Evolutionary conservation across 2,113 vertebrate species (phyloP), one percentile per base, ranked within the genome.

Genomic region (Rhynchomys soricoides): DNA sequence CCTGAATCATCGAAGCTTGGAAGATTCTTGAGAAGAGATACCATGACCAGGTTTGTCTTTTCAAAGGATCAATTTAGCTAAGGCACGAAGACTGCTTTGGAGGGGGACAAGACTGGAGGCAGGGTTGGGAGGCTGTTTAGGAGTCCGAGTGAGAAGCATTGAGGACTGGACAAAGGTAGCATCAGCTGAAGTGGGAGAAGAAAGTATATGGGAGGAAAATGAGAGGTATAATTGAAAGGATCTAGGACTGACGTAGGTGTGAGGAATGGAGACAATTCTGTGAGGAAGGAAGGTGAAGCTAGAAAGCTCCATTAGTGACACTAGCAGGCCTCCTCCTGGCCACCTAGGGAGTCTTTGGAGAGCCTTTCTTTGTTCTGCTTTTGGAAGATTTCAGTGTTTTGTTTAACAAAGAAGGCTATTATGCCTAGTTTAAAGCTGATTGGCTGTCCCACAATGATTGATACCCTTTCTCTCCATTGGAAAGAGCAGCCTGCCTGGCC

Each of bases 321-420:
- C 22, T 57, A 91, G 40, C 87, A 90, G 0, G 6, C 68, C 71
- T 95, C 79, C 26, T 79, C 16, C 74, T 94, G 55, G 37, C 21
- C 43, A 73, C 74, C 48, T 95, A 95, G 68, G 31, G 89, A 92
- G 50, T 90, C 52, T 95, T 95, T 95, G 86, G 79, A 86, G 50
- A 96, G 68, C 48, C 70, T 89, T 83, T 95, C 95, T 97, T 95
- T 96, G 91, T 96, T 96, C 64, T 91, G 73, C 94, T 70, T 92
- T 97, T 92, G 55, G 62, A 93, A 79, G 62, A 50, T 85, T 94
- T 94, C 93, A 90, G 92, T 77, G 85, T 95, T 94, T 68, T 97
- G 40, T 95, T 96, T 96, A 88, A 95, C 85, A 97, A 95, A 95
- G 94, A 95, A 96, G 73, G 91, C 66, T 94, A 96, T 88, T 94